Base-by-base conservation (phyloP, 23 tunicate genomes). In the Corella eumyota region DNA sequence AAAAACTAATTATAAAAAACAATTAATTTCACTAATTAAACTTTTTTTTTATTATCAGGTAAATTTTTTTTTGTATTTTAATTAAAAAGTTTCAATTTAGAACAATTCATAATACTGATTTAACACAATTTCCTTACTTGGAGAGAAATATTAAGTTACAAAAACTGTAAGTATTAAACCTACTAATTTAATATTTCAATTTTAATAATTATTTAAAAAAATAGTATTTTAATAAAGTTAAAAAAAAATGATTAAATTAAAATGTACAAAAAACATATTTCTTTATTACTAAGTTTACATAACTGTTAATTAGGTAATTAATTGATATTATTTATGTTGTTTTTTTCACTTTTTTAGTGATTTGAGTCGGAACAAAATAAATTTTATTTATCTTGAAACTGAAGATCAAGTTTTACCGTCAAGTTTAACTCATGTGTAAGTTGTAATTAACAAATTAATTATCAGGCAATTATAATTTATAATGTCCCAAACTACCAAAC, bases 351-450 rank as follows among this genome's bases (percentile, higher is more conserved):
- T 59, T 66, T 66, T 9, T 45, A 66, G 72, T 11, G 72, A 66
- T 50, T 30, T 66, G 34, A 66, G 72, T 32, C 30, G 55, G 44
- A 66, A 66, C 29, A 48, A 50, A 49, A 49, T 66, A 7, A 50
- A 29, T 4, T 66, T 66, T 58, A 24, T n/a, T 50, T 66, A 30
- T 50, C 26, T 34, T 28, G 51, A 28, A 7, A 30, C 28, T 29
- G 5, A 25, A 33, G 5, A 34, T 7, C 24, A 19, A 28, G 7
- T 38, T 15, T 30, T 66, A 4, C 72, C 72, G 5, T 9, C 17
- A 1, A 17, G 45, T 4, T 30, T 66, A 2, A 66, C 60, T 6
- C 60, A 66, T 50, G 60, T 66, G 72, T 66, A 46, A 66, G 72
- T 50, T 28, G 28, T 7, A 19, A 40, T n/a, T n/a, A n/a, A n/a